Evolutionary conservation across 2,113 vertebrate species (phyloP).

Genomic region (Ctenodactylus gundi): DNA sequence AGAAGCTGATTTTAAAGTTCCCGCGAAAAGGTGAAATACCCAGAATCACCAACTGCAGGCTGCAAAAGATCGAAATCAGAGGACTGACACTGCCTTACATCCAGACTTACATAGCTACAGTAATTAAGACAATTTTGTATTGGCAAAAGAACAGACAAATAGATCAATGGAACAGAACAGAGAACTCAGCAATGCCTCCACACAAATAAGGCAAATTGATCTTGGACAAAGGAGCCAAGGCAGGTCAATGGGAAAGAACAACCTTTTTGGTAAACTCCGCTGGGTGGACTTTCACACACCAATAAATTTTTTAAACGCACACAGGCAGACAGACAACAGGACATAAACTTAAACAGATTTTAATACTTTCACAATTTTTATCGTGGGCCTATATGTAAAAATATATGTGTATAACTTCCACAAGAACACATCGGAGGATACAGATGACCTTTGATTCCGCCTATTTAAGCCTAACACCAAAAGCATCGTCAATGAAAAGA

Average conservation of each 20-base stretch:
- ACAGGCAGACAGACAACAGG: no score
- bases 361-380: background rate
- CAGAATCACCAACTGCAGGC: no score
- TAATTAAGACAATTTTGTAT: background rate
- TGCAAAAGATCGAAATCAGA: background rate
- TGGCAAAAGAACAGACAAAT: background rate
- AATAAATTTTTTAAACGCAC: no score
- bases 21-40: background rate
- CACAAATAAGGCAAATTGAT: background rate
- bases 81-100: background rate
- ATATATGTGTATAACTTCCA: background rate
- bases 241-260: background rate
- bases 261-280: background rate
- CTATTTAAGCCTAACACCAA: background rate
- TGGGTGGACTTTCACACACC: no score
- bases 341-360: background rate
- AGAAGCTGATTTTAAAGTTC: background rate
- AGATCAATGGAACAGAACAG: slow-evolving; percentile 10
- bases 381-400: background rate
- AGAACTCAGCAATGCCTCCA: background rate
- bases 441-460: no score
- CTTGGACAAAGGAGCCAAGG: background rate
- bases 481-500: background rate
- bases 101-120: background rate
- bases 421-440: background rate